Evolutionary conservation across 2,888 invertebrate genomes (phyloP), one percentile per base, ranked within the genome.

Genomic region (Melinopterus prodromus): DNA sequence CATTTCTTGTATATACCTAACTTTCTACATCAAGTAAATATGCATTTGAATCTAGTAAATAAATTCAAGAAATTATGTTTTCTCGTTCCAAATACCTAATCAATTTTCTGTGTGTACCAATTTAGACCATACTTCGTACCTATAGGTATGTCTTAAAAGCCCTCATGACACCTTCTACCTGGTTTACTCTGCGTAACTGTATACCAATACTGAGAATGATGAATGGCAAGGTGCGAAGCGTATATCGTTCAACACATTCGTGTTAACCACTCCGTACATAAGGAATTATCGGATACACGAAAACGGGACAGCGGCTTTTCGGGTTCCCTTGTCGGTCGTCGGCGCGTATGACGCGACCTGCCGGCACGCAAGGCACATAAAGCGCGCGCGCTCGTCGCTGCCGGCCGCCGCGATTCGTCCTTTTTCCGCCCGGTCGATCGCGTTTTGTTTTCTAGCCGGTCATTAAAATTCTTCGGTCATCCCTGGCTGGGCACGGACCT

Each of bases 391-490:
- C 12, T 53, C 53, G 1, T 12, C 53, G 53, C 12, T 53, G 53
- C 12, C 53, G 53, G 53, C 26, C 53, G 53, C 53, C 9, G 53
- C 53, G 53, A 53, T 53, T 53, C 53, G 53, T 53, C 53, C 53
- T 53, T 53, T 53, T 53, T 53, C 53, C 53, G 53, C 53, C 12
- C 53, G 74, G 74, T 74, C 71, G 14, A 5, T 71, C 71, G 71
- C 71, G 71, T 71, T 71, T 71, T 37, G 76, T 76, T 76, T 76
- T 16, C 53, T 35, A 77, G 69, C 53, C 35, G 70, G 71, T 79
- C 81, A 81, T 81, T 81, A 81, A 79, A 79, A 81, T 81, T 81
- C 81, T 77, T 81, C 70, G 77, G 81, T 81, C 79, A 81, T 81
- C 81, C 81, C 81, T 81, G 81, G 77, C 77, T 81, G 80, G 77